Percentiles rank a stretch among this genome's conserved stretches.
phyloP scores from a whole-genome alignment of 2,888 invertebrate genomes.

The Atherix ibis region DNA sequence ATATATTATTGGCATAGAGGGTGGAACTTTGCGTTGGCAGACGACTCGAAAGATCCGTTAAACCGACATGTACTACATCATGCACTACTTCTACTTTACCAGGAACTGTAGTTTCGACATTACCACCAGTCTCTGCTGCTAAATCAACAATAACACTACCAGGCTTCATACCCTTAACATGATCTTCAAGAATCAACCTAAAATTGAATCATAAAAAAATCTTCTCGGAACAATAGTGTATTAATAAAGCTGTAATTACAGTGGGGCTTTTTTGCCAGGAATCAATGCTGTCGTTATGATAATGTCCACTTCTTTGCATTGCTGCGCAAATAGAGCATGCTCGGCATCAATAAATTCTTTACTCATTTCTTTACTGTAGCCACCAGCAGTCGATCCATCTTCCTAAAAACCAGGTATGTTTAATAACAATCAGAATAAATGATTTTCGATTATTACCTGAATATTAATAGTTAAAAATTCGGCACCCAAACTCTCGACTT shows the following conservation, averaged over 20 bases:
- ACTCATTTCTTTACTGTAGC: constrained; percentile 77
- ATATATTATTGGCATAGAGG: constrained; percentile 80
- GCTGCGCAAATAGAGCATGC: constrained; percentile 70
- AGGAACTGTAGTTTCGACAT: constrained; percentile 65
- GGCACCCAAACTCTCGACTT: constrained; percentile 75
- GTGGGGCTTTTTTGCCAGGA: constrained; percentile 71
- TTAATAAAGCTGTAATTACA: constrained; percentile 17
- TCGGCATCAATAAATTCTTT: constrained; percentile 74
- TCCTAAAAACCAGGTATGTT: constrained; percentile 33
- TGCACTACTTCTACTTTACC: constrained; percentile 59
- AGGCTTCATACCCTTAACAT: constrained; percentile 50
- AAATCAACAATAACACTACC: constrained; percentile 81
- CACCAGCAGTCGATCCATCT: constrained; percentile 54
- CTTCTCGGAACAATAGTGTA: not conserved
- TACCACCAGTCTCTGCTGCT: constrained; percentile 79
- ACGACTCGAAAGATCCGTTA: constrained; percentile 70
- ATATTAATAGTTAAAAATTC: constrained; percentile 69
- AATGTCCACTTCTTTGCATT: constrained; percentile 70
- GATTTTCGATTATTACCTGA: constrained; percentile 35
- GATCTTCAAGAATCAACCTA: constrained; percentile 15
- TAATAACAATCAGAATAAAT: constrained; percentile 4
- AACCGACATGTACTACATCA: constrained; percentile 70
- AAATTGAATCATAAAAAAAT: not conserved
- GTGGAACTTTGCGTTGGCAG: constrained; percentile 76
- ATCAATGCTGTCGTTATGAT: constrained; percentile 81